Percentiles rank a stretch among this genome's conserved stretches.
phyloP scores from a whole-genome alignment of 2,113 vertebrate species.

The Hipposideros armiger region DNA sequence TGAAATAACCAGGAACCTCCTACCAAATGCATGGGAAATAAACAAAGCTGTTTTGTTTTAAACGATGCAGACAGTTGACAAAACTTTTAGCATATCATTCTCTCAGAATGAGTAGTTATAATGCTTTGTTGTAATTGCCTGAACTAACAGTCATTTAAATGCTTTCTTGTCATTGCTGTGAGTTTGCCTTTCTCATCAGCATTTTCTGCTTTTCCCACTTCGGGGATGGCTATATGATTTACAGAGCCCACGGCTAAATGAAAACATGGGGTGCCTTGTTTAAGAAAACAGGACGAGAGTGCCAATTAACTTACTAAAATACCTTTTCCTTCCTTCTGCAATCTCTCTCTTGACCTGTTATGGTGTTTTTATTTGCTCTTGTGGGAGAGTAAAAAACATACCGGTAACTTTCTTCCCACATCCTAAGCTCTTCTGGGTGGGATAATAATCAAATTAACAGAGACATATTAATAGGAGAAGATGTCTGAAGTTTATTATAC shows the following conservation, averaged over 20 bases:
- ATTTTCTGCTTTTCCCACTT: neutral
- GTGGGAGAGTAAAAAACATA: neutral
- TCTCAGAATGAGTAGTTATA: neutral
- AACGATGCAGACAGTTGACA: neutral
- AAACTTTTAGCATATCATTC: neutral
- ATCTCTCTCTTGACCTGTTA: neutral
- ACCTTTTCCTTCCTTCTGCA: neutral
- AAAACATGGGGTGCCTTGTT: neutral
- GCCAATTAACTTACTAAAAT: neutral
- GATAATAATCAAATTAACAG: neutral
- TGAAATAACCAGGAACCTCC: neutral
- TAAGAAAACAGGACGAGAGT: neutral
- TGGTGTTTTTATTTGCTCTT: neutral
- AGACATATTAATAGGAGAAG: neutral
- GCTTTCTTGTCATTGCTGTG: neutral
- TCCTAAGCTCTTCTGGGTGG: neutral
- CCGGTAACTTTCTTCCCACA: neutral
- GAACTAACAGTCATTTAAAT: neutral
- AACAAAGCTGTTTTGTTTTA: neutral
- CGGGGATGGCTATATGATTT: neutral
- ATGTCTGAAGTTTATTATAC: neutral
- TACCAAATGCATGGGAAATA: neutral
- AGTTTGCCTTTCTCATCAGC: neutral
- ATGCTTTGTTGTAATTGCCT: neutral
- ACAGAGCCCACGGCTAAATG: neutral